Evolutionary conservation across 2,113 vertebrate species (phyloP).

Genomic region (Indicator indicator): DNA sequence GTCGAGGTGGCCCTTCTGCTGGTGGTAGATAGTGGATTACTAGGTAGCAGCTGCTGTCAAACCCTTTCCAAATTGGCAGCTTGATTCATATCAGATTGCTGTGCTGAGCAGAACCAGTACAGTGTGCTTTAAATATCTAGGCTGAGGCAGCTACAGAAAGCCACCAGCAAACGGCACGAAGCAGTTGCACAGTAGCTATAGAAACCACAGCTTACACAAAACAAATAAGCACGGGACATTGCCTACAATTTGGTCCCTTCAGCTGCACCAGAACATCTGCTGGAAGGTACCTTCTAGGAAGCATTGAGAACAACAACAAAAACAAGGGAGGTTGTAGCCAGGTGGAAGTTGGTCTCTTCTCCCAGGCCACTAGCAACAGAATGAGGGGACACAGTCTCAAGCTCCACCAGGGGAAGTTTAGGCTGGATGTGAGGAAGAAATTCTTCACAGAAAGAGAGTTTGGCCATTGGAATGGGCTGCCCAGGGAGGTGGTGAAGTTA

Average conservation of each 20-base stretch:
- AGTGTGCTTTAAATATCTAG: constrained; percentile 42
- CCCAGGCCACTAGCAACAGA: too few relatives aligned
- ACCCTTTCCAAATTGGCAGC: neutral
- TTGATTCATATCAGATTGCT: constrained; percentile 17
- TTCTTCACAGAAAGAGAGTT: too few relatives aligned
- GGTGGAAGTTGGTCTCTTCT: too few relatives aligned
- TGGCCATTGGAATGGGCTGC: too few relatives aligned
- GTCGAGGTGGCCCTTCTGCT: neutral
- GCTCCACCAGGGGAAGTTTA: too few relatives aligned
- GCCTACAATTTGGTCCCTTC: constrained; percentile 43
- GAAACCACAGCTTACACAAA: constrained; percentile 56
- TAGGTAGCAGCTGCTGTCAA: constrained; percentile 21
- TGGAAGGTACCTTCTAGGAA: constrained; percentile 48
- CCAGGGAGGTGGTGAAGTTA: too few relatives aligned
- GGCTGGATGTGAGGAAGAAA: too few relatives aligned
- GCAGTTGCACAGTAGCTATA: constrained; percentile 60
- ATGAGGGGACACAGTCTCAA: too few relatives aligned
- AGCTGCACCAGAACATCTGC: constrained; percentile 47
- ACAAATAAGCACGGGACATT: constrained; percentile 67
- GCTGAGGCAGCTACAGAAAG: constrained; percentile 38
- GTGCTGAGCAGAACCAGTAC: constrained; percentile 7
- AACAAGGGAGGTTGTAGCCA: too few relatives aligned
- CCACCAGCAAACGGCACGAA: constrained; percentile 44
- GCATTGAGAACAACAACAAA: constrained; percentile 15
- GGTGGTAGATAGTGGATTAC: neutral